These are phyloP conservation scores for Drosophila merina DNA, from an alignment of 2,888 invertebrate genomes.

Conservation along the genomic window DNA sequence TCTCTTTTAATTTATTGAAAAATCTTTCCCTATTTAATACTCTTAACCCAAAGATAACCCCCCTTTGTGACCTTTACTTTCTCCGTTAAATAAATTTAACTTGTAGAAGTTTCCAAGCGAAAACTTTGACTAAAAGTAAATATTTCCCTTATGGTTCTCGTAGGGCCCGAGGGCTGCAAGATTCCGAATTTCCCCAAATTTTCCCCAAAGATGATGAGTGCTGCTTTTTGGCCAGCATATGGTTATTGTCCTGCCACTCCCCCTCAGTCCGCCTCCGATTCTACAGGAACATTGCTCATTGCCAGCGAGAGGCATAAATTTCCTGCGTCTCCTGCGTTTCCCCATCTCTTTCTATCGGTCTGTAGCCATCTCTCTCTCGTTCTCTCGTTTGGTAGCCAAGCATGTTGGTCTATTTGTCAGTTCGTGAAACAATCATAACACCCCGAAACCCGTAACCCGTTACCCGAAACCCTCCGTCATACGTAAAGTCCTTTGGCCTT, in stretches of 20 bases:
- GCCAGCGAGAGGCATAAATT: slow-evolving; percentile 25
- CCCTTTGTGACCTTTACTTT: no score
- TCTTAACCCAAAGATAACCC: no score
- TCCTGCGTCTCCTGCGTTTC: not conserved
- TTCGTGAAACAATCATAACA: slow-evolving; percentile 78
- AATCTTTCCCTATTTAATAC: no score
- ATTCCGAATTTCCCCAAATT: not conserved
- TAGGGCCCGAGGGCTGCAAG: not conserved
- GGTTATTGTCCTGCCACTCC: slow-evolving; percentile 26
- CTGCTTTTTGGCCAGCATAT: slow-evolving; percentile 22
- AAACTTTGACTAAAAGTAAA: slow-evolving; percentile 8
- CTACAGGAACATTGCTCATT: slow-evolving; percentile 12
- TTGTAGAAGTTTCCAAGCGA: not conserved
- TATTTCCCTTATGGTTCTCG: slow-evolving; percentile 6
- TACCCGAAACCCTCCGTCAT: not conserved
- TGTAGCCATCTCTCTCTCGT: slow-evolving; percentile 1
- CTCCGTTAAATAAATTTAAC: no score
- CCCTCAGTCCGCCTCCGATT: slow-evolving; percentile 1
- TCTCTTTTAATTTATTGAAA: no score
- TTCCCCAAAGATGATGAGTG: not conserved
- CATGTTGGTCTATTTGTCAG: slow-evolving; percentile 77
- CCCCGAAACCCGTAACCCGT: slow-evolving; percentile 46
- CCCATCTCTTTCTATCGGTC: not conserved
- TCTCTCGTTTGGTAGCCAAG: slow-evolving; percentile 1
- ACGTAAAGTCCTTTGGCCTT: slow-evolving; percentile 19